Percentiles rank a stretch among this genome's conserved stretches.
Evolutionary conservation across 2,113 vertebrate species (phyloP).

Genomic region (Aleadryas rufinucha): DNA sequence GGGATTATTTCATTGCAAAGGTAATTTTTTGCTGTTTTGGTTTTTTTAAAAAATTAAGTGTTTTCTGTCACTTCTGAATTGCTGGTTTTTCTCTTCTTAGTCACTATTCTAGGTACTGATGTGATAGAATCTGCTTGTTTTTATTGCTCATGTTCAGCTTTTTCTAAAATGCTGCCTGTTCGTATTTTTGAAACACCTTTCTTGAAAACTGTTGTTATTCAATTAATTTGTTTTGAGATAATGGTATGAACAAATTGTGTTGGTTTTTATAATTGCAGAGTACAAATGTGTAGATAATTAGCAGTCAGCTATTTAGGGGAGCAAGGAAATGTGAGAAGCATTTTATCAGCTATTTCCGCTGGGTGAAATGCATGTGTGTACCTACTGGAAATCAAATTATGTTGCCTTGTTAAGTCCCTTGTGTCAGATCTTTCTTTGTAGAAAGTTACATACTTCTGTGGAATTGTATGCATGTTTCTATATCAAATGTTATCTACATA

Average conservation of each 20-base stretch:
- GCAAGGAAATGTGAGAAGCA: not conserved
- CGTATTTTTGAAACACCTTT: not conserved
- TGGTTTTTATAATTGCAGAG: not conserved
- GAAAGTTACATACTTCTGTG: not conserved
- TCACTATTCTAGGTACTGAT: not conserved
- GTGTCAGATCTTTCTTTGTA: not conserved
- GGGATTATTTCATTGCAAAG: conserved; percentile 98
- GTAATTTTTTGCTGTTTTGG: conserved; percentile 61
- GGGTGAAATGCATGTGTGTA: not conserved
- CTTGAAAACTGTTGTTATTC: not conserved
- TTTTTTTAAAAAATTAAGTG: not conserved
- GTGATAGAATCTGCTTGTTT: not conserved
- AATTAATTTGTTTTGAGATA: not conserved
- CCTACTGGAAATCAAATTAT: not conserved
- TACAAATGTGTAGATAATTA: not conserved
- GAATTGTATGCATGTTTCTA: not conserved
- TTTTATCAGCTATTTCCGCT: not conserved
- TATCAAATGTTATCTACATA: not conserved
- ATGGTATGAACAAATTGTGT: not conserved
- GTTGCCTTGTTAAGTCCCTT: not conserved
- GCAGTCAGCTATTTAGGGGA: not conserved
- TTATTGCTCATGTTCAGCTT: not conserved
- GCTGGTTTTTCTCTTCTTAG: not conserved
- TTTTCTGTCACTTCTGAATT: not conserved
- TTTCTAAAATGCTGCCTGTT: not conserved